Evolutionary conservation across 2,797 vertebrate species (phyloP), one percentile per base, ranked within the genome.

Genomic region (Acrossocheilus fasciatus): DNA sequence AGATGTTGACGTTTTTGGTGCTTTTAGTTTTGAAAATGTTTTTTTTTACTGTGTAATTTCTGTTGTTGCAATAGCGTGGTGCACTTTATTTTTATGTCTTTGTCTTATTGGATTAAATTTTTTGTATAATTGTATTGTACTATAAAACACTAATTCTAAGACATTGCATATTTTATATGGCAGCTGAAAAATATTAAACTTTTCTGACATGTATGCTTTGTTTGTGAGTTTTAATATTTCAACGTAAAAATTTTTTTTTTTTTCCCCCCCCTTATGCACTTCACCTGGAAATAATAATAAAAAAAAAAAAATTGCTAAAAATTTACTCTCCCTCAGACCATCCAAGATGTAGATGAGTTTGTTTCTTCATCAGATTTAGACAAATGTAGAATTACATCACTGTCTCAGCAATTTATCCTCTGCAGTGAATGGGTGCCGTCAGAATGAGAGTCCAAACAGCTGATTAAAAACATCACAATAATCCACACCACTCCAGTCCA

Each of bases 311-410:
- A 9, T 1, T 0, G 7, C 7, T 23, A 23, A 57, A 57, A 10
- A 7, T 57, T 10, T 59, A 26, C 10, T 2, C 11, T 2, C 14
- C 4, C n/a, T 26, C 1, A 5, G 59, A 2, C 0, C 11, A 1
- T 62, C 11, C 4, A 6, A 30, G 12, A 57, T 57, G 8, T 10
- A 23, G 20, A 57, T 0, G n/a, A 26, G n/a, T 26, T 64, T 64
- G 59, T 15, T 64, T 30, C 59, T 64, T 64, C 12, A 30, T 30
- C 11, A 30, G 59, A 30, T 64, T 6, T 14, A 20, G 20, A 57
- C 8, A 23, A 57, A 57, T 57, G n/a, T 30, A 30, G n/a, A 4
- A 30, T 30, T 26, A 0, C 59, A 30, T 30, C 62, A 34, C 0
- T 14, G 0, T 1, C n/a, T 64, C n/a, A 0, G 1, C n/a, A 30